Evolutionary conservation across 2,113 vertebrate species (phyloP), one percentile per base, ranked within the genome.

Genomic region (Prionailurus viverrinus): DNA sequence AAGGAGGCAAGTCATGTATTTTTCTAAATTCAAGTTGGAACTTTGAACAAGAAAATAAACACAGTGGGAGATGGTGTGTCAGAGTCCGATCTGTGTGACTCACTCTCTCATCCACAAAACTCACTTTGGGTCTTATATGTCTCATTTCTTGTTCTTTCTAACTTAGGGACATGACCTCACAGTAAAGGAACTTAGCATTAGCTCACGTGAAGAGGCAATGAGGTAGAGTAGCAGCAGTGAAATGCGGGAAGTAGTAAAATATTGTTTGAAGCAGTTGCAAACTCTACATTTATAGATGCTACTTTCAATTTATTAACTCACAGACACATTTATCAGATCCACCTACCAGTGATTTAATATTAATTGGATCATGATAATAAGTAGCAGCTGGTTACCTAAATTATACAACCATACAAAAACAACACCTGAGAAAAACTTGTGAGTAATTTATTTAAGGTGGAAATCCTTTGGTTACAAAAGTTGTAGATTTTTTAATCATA

Each of bases 121-220:
- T 89, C 58, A 84, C 18, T 66, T 92, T 85, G 53, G 33, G 23
- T 89, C 79, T 97, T 79, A 73, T 33, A 66, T 2, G 19, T 27
- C 48, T 97, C 41, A 51, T 74, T n/a, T 68, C 86, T 51, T 39
- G 23, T 86, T 94, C 79, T 71, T 93, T 74, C 87, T 91, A 87
- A 87, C 90, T 97, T 91, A 86, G 81, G 76, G 74, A 85, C 29
- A 79, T 96, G 92, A 92, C 23, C 45, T 97, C 61, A 83, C 81
- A 79, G 15, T 58, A 69, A 87, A 93, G 63, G 90, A 97, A 95
- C 33, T 45, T 73, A 55, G 89, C 76, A 71, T 41, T 78, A 8
- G 33, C 66, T 91, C 63, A 41, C 19, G 5, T 76, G 69, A 94
- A 36, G 80, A 81, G 66, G 65, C 51, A 53, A 83, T 51, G 58